Evolutionary conservation across 2,113 vertebrate genomes (phyloP).

Genomic region (Meriones unguiculatus): DNA sequence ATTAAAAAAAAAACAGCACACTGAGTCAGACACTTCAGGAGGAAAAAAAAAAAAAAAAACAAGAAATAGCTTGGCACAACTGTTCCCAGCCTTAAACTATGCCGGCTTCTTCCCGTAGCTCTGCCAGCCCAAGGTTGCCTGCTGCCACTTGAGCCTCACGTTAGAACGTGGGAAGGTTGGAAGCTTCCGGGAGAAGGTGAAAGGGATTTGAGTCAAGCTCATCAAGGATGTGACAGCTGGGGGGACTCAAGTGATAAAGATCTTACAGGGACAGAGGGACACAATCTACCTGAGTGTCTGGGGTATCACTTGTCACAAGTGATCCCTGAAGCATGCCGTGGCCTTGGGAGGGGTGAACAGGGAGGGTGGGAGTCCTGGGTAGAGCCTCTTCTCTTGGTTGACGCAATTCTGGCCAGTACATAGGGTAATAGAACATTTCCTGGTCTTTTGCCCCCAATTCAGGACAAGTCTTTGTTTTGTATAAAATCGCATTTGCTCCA

Average conservation of each 20-base stretch:
- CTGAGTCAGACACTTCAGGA: neutral
- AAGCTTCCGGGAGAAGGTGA: constrained; percentile 72
- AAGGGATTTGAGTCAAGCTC: neutral
- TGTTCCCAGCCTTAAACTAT: neutral
- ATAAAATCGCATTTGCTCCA: neutral
- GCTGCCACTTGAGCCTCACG: constrained; percentile 66
- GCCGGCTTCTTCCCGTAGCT: neutral
- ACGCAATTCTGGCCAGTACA: neutral
- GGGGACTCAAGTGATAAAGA: neutral
- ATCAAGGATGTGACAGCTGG: neutral
- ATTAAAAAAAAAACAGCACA: neutral
- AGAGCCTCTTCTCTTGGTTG: constrained; percentile 52
- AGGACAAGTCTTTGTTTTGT: no score
- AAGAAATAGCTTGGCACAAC: rapidly evolving
- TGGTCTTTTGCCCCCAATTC: neutral
- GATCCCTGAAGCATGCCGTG: constrained; percentile 63
- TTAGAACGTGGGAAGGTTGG: constrained; percentile 80
- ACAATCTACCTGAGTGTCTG: constrained; percentile 44
- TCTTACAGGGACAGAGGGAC: neutral
- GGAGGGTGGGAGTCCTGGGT: constrained; percentile 59
- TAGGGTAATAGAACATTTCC: no score
- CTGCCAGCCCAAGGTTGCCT: constrained; percentile 13
- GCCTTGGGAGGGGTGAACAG: neutral
- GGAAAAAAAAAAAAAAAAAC: rapidly evolving
- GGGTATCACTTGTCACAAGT: constrained; percentile 52